phyloP scores from a whole-genome alignment of 1,140 invertebrate genomes.

The Saccostrea echinata region DNA sequence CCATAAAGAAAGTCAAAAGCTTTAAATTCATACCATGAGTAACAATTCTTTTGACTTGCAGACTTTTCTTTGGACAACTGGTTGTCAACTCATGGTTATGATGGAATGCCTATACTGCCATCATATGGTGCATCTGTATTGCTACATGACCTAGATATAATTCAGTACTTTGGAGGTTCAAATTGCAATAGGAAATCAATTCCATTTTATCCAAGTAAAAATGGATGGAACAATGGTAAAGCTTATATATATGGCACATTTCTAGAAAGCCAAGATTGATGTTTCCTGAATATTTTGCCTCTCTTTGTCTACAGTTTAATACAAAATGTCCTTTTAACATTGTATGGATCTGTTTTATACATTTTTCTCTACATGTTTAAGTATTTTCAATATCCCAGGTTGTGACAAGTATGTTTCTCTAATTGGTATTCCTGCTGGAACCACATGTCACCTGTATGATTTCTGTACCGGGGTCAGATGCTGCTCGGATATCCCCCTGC shows the following conservation, averaged over 20 bases:
- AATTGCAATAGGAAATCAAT: constrained; percentile 47
- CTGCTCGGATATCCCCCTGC: constrained; percentile 55
- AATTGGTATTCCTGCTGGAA: constrained; percentile 40
- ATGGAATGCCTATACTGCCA: background rate
- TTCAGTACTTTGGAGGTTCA: constrained; percentile 43
- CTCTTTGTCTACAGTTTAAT: no score
- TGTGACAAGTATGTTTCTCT: constrained; percentile 51
- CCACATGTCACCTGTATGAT: constrained; percentile 55
- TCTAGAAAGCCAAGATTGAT: no score
- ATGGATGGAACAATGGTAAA: constrained; percentile 60
- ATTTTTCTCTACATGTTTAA: no score
- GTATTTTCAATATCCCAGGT: constrained; percentile 41
- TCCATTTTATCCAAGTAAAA: constrained; percentile 49
- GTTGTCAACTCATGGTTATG: constrained; percentile 35
- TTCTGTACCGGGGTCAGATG: no score
- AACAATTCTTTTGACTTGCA: background rate
- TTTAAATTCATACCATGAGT: no score
- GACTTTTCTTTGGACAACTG: constrained; percentile 52
- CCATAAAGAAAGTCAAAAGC: no score
- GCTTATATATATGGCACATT: no score
- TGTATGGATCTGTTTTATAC: no score
- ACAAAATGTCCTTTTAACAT: no score
- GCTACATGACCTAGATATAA: constrained; percentile 52
- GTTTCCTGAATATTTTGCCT: no score
- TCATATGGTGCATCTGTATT: constrained; percentile 45